Percentiles rank a stretch among this genome's conserved stretches.
These are phyloP conservation scores for Petrolisthes manimaculis DNA, from an alignment of 2,888 invertebrate species.

Conservation along the genomic window DNA sequence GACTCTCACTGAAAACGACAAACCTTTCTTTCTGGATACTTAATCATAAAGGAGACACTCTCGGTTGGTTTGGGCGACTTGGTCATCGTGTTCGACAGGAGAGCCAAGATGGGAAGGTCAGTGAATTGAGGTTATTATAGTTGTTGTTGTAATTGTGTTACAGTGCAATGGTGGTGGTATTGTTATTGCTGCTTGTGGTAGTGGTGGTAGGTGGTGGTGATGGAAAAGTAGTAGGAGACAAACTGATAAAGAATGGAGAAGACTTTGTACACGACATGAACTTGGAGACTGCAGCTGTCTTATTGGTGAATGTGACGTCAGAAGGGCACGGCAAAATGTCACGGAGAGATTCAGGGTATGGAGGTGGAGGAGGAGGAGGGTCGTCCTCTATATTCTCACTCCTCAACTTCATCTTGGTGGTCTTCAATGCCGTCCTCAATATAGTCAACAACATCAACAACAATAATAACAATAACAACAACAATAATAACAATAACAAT, in stretches of 20 bases:
- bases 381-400: conserved; percentile 32
- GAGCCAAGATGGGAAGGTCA: conserved; percentile 9
- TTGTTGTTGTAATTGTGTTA: neutral
- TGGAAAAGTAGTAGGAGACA: too few relatives aligned
- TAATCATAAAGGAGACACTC: too few relatives aligned
- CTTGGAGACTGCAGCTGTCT: too few relatives aligned
- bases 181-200: neutral
- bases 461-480: conserved; percentile 56
- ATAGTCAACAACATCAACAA: conserved; percentile 58
- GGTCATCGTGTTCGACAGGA: neutral
- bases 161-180: neutral
- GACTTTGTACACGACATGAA: too few relatives aligned
- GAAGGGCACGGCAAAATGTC: neutral
- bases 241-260: too few relatives aligned
- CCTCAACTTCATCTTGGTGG: conserved; percentile 51
- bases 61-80: too few relatives aligned
- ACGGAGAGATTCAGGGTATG: neutral
- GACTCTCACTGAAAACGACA: too few relatives aligned
- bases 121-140: neutral
- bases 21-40: too few relatives aligned
- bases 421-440: conserved; percentile 47
- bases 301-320: neutral
- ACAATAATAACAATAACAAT: conserved; percentile 58
- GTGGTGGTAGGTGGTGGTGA: neutral
- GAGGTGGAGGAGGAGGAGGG: neutral